Evolutionary conservation across 2,888 invertebrate genomes (phyloP), one percentile per base, ranked within the genome.

Genomic region (Aromia moschata): DNA sequence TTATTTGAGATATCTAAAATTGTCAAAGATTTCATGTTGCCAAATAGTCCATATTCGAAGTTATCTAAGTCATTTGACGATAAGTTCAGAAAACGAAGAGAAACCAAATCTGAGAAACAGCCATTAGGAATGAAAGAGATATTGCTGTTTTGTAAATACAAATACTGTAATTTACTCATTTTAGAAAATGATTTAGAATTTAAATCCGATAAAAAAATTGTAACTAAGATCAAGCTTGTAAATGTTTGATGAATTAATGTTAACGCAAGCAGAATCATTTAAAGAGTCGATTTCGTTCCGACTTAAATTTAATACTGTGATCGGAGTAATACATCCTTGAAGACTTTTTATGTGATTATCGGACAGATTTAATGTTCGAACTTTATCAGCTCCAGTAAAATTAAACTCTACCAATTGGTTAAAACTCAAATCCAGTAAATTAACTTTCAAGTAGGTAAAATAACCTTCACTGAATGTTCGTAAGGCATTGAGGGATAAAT

Each of bases 1-100:
- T 61, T 61, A 15, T 25, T 16, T n/a, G 61, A 57, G 9, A 61
- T 20, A 41, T 61, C 58, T 7, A 61, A 45, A 11, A 30, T 31
- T 18, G 25, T 1, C 30, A 61, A 41, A 33, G 43, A 31, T 9
- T 49, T 15, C 14, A 61, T 17, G 37, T 31, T 33, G 17, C 58
- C 58, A 17, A 61, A 58, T 12, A 46, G 49, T 7, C 61, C 61
- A 41, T 58, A 54, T 33, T 51, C 10, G n/a, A 58, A 58, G 9
- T 45, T 20, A 4, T 41, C 33, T 12, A 61, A 33, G 2, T 16
- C 1, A 17, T 61, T 61, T 12, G 49, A 31, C 4, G 61, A 58
- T 14, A 61, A 40, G 46, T 61, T 61, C 17, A 61, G 30, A 30
- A 33, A 18, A 20, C 11, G 15, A 17, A 61, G 46, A 30, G 31